A percentile compares a stretch with the other conserved stretches of the same genome.
Conservation (phyloP, 2,888 invertebrate species). For the Abrostola triplasia region DNA sequence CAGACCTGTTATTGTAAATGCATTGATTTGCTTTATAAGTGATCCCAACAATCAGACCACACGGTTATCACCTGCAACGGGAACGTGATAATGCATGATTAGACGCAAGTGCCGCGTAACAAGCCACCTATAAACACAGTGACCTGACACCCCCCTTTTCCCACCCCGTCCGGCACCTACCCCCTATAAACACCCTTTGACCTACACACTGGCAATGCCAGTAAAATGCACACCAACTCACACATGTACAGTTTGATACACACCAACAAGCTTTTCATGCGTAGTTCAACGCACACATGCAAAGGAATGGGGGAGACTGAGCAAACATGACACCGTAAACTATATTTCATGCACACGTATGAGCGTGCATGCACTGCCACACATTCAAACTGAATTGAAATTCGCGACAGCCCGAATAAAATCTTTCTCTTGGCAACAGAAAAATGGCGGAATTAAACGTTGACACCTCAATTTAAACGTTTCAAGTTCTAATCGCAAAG, state of each 20-base stretch:
- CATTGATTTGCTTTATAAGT: conserved; percentile 12
- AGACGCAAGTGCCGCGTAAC: conserved; percentile 67
- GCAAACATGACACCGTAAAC: conserved; percentile 65
- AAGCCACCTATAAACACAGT: conserved; percentile 80
- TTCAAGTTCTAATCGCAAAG: conserved; percentile 34
- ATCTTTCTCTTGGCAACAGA: conserved; percentile 57
- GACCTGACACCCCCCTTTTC: conserved; percentile 70
- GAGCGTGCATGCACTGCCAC: conserved; percentile 39
- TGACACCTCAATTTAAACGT: conserved; percentile 50
- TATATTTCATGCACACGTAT: conserved; percentile 60
- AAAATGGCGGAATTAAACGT: conserved; percentile 46
- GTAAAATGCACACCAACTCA: conserved; percentile 53
- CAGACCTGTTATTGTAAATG: conserved; percentile 1
- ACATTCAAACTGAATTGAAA: conserved; percentile 43
- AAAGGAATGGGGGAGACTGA: conserved; percentile 58
- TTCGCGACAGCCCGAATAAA: conserved; percentile 49
- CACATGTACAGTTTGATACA: conserved; percentile 39
- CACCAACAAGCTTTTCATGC: conserved; percentile 37
- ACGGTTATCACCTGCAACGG: conserved; percentile 46
- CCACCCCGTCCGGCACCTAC: conserved; percentile 48
- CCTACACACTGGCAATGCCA: conserved; percentile 63
- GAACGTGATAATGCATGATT: conserved; percentile 71
- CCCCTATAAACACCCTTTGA: conserved; percentile 62
- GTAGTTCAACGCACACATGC: conserved; percentile 51
- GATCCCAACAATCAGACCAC: conserved; percentile 43